Evolutionary conservation across 2,113 vertebrate genomes (phyloP), one percentile per base, ranked within the genome.

Genomic region (Benitochromis conjunctus): DNA sequence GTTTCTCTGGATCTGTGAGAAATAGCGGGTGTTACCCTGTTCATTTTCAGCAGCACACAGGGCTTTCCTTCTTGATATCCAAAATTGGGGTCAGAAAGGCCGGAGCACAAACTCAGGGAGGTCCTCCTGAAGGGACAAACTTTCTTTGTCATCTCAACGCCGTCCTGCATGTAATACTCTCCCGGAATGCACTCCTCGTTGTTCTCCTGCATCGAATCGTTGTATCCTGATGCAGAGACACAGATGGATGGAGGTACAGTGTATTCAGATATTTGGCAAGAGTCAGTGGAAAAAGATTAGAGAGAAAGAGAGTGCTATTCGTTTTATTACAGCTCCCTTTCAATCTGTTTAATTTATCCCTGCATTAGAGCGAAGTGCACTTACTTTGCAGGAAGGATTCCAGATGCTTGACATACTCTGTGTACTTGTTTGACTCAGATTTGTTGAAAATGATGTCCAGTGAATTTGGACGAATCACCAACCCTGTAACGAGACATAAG

Each of bases 31-130:
- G n/a, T 95, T 97, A 99, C 98, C 95, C 98, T 97, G 95, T 99
- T 99, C 97, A 99, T 96, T 94, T 99, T 99, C 87, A 99, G 96
- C 91, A 99, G 95, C 83, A 99, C 90, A 16, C 98, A 99, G 9
- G 98, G 98, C 48, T 92, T 94, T 82, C 98, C 98, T 81, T 94
- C 96, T 80, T 96, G 94, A 88, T 99, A 99, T 66, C 98, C 98
- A 82, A 97, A 99, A 56, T 48, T 93, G 84, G 89, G 9, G 81
- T 99, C 97, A 2, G 92, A 90, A 34, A 96, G 90, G 80, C 98
- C 98, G 31, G 97, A 98, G 95, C 98, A 99, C 0, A 89, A 86
- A 12, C 96, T 93, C 83, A 99, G 97, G 4, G 85, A 82, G 18
- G 86, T 83, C 77, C 97, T 91, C 94, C 95, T 97, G 94, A 99